Evolutionary conservation across 2,797 vertebrate genomes (phyloP), one percentile per base, ranked within the genome.

Genomic region (Sebastes goodei): DNA sequence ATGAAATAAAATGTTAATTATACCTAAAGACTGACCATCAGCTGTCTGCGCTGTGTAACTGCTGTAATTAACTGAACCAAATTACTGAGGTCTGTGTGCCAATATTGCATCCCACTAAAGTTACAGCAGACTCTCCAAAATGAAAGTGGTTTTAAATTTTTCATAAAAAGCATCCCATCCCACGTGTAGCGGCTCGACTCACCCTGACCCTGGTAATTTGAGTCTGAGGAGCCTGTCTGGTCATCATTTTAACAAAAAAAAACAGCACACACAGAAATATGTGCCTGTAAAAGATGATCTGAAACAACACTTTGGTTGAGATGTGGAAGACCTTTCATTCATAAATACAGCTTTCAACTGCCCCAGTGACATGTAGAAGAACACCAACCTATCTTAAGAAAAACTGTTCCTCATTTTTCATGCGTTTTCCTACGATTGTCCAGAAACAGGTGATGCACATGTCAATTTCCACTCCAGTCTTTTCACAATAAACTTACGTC

Each of bases 181-280:
- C 35, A 84, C 78, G 63, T 10, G 20, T 32, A 66, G 82, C 76
- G 52, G 60, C 79, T 87, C 85, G 60, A 15, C 82, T 90, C 60
- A 64, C 68, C 77, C 83, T 90, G 82, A 92, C 71, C 71, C 78
- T 29, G 46, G 88, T 87, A 87, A 93, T 90, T 71, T 84, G 86
- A 93, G 79, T 82, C 71, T 32, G 62, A 67, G 11, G 46, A 68
- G 78, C 63, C 74, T 78, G 74, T 81, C 71, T 78, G 59, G 15
- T 92, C 87, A 90, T 90, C 87, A 83, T 35, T 81, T 84, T 66
- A 52, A 61, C 69, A 35, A 30, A 78, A 25, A 21, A 74, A 59
- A 21, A 35, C n/a, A 38, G 67, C 49, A 32, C 17, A 65, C 63
- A 63, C 60, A 83, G 80, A 86, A 80, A 71, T 49, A 72, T 78